Evolutionary conservation across 2,888 invertebrate genomes (phyloP).

Genomic region (Calameuta idolon): DNA sequence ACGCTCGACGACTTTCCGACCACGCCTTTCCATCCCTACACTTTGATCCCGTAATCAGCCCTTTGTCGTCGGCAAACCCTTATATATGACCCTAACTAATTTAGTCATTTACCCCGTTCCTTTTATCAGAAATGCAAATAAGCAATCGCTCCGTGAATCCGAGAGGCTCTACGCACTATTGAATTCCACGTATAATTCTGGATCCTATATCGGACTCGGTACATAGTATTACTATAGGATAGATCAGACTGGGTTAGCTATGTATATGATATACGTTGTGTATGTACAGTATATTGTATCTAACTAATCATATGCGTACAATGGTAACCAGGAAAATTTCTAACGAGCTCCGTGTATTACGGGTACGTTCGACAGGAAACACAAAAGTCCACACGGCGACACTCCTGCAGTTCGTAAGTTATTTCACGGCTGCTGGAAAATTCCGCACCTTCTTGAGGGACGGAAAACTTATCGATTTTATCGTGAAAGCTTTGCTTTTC

Average conservation of each 20-base stretch:
- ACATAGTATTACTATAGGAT: not conserved
- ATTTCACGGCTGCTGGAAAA: not conserved
- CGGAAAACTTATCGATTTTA: not conserved
- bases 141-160: not conserved
- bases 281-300: not conserved
- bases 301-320: not conserved
- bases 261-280: not conserved
- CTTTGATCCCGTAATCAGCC: conserved; percentile 45
- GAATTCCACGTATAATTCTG: not conserved
- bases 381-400: no score
- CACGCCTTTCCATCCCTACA: conserved; percentile 24
- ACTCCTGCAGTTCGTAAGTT: not conserved
- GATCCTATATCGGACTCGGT: not conserved
- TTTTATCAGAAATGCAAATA: conserved; percentile 5
- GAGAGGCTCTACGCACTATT: not conserved
- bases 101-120: not conserved
- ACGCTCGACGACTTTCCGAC: not conserved
- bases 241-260: not conserved
- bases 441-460: not conserved
- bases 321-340: not conserved
- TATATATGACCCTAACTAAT: conserved; percentile 5
- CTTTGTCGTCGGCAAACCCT: conserved; percentile 37
- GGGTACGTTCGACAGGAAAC: not conserved
- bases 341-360: not conserved
- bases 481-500: not conserved